Evolutionary conservation across 1,140 invertebrate species (phyloP).

Genomic region (Pomacea maculata): DNA sequence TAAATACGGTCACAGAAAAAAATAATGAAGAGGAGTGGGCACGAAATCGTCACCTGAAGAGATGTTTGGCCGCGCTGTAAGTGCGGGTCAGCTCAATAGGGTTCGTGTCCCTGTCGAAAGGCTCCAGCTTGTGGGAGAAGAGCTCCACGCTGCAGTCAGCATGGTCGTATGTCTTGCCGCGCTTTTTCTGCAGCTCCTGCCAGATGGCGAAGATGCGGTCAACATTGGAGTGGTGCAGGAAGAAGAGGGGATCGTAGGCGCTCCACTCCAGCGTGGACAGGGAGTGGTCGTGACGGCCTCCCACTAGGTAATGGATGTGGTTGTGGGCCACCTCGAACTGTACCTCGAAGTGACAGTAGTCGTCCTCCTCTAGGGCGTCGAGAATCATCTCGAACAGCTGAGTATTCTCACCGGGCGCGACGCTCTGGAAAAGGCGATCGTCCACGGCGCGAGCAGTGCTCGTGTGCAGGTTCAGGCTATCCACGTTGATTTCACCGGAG

Average conservation of each 20-base stretch:
- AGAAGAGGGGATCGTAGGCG: conserved; percentile 41
- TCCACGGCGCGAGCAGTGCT: conserved; percentile 36
- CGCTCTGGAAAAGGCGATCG: conserved; percentile 29
- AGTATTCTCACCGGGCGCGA: conserved; percentile 22
- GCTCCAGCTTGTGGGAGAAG: conserved; percentile 22
- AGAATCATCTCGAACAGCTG: conserved; percentile 29
- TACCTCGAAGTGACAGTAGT: conserved; percentile 40
- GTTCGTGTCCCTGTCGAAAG: conserved; percentile 35
- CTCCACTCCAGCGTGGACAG: conserved; percentile 41
- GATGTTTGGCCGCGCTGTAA: conserved; percentile 2
- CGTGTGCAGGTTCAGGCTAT: conserved; percentile 10
- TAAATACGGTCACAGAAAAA: no score
- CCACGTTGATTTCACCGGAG: conserved; percentile 18
- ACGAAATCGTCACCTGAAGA: conserved; percentile 21
- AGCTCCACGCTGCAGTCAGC: conserved; percentile 28
- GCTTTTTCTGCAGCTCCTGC: conserved; percentile 34
- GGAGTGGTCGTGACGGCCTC: conserved; percentile 30
- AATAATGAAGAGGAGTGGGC: not conserved
- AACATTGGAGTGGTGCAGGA: conserved; percentile 40
- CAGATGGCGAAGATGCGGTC: conserved; percentile 34
- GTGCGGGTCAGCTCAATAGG: conserved; percentile 27
- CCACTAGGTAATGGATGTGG: conserved; percentile 42
- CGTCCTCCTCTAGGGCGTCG: conserved; percentile 36
- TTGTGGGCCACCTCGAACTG: conserved; percentile 44
- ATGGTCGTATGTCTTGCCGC: conserved; percentile 24